Evolutionary conservation across 2,797 vertebrate genomes (phyloP).

Genomic region (Cryptoprocta ferox): DNA sequence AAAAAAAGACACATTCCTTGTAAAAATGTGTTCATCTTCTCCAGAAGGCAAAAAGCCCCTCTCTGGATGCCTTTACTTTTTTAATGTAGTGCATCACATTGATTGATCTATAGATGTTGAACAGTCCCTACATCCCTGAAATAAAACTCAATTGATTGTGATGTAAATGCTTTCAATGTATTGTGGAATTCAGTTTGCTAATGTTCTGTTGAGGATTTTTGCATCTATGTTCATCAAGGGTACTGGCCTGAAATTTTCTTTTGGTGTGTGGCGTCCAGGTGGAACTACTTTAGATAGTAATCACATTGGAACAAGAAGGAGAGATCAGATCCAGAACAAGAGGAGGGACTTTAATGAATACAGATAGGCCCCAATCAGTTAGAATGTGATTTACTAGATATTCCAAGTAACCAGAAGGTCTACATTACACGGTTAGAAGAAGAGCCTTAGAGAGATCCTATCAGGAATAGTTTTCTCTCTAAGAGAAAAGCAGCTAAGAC

Average conservation of each 20-base stretch:
- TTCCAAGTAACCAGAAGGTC: not conserved
- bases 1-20: not conserved
- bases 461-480: not conserved
- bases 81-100: not conserved
- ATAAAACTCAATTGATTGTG: not conserved
- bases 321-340: not conserved
- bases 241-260: not conserved
- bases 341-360: not conserved
- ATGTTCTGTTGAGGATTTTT: not conserved
- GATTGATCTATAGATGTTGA: not conserved
- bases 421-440: not conserved
- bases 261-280: not conserved
- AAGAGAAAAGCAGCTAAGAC: not conserved
- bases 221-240: not conserved
- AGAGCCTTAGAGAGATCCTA: not conserved
- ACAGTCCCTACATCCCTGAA: not conserved
- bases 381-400: not conserved
- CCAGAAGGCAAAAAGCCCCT: not conserved
- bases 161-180: not conserved
- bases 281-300: conserved; percentile 40
- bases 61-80: not conserved
- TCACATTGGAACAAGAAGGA: not conserved
- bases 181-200: not conserved
- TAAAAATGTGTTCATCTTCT: not conserved
- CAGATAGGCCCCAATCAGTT: not conserved